Evolutionary conservation across 2,888 invertebrate species (phyloP).

Genomic region (Apamea epomidion): DNA sequence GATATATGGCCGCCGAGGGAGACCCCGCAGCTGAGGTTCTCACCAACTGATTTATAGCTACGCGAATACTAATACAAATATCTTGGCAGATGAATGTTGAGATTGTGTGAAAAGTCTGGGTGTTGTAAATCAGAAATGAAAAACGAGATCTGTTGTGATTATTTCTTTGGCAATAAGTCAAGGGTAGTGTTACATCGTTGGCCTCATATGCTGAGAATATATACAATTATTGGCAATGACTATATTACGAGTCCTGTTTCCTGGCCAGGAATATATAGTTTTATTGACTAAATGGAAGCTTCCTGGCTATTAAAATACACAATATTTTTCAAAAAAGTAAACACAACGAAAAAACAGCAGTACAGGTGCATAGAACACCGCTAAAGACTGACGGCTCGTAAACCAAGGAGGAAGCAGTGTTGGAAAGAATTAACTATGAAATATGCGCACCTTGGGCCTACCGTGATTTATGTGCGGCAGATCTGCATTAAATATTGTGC

Average conservation of each 20-base stretch:
- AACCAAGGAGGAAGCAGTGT: slow-evolving; percentile 79
- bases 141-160: neutral
- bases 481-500: slow-evolving; percentile 80
- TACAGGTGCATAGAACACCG: slow-evolving; percentile 78
- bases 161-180: neutral
- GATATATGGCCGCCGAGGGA: slow-evolving; percentile 88
- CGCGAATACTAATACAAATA: slow-evolving; percentile 80
- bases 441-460: slow-evolving; percentile 87
- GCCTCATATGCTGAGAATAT: neutral
- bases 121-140: slow-evolving; percentile 20
- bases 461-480: slow-evolving; percentile 87
- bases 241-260: neutral
- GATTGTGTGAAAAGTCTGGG: slow-evolving; percentile 49
- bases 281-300: neutral
- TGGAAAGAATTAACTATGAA: slow-evolving; percentile 90
- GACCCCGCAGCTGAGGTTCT: slow-evolving; percentile 83
- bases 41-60: slow-evolving; percentile 86
- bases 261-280: too few relatives aligned
- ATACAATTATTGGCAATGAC: neutral
- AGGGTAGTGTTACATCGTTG: neutral
- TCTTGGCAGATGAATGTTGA: slow-evolving; percentile 52
- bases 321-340: slow-evolving; percentile 12
- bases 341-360: slow-evolving; percentile 50
- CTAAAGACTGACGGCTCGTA: slow-evolving; percentile 82
- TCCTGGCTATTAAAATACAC: neutral